A percentile compares a stretch with the other conserved stretches of the same genome.
These are phyloP conservation scores for Pollachius pollachius DNA, from an alignment of 2,113 vertebrate genomes.

Conservation along the genomic window DNA sequence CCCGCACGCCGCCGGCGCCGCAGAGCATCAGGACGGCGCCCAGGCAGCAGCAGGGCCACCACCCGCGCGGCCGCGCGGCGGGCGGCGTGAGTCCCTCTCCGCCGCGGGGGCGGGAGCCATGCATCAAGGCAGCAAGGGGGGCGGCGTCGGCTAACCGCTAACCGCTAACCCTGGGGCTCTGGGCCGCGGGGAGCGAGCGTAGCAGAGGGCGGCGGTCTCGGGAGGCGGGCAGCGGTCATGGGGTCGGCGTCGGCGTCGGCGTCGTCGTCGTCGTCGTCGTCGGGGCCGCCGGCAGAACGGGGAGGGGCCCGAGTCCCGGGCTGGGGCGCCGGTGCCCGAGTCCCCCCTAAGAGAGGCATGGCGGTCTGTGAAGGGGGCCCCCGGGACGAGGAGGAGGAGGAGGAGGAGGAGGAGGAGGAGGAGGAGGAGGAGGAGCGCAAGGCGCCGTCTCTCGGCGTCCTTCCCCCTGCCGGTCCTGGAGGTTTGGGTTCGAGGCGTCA, in stretches of 20 bases:
- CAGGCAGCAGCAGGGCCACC: not conserved
- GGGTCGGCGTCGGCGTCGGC: conserved; percentile 18
- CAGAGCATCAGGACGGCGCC: conserved; percentile 75
- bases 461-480: no score
- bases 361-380: no score
- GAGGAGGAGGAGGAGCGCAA: no score
- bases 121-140: conserved; percentile 50
- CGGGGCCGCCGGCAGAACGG: conserved; percentile 25
- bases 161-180: conserved; percentile 11
- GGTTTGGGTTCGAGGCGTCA: no score
- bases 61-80: conserved; percentile 43
- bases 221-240: conserved; percentile 49
- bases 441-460: no score
- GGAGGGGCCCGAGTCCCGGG: not conserved
- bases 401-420: no score
- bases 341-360: not conserved
- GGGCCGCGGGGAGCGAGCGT: conserved; percentile 22
- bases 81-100: conserved; percentile 67
- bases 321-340: conserved; percentile 20
- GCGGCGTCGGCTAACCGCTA: not conserved
- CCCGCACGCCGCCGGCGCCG: conserved; percentile 73
- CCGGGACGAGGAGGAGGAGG: no score
- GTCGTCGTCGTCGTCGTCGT: conserved; percentile 14
- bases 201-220: conserved; percentile 24
- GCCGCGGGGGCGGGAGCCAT: conserved; percentile 59